Evolutionary conservation across 2,888 invertebrate genomes (phyloP), one percentile per base, ranked within the genome.

Genomic region (Balanococcus diminutus): DNA sequence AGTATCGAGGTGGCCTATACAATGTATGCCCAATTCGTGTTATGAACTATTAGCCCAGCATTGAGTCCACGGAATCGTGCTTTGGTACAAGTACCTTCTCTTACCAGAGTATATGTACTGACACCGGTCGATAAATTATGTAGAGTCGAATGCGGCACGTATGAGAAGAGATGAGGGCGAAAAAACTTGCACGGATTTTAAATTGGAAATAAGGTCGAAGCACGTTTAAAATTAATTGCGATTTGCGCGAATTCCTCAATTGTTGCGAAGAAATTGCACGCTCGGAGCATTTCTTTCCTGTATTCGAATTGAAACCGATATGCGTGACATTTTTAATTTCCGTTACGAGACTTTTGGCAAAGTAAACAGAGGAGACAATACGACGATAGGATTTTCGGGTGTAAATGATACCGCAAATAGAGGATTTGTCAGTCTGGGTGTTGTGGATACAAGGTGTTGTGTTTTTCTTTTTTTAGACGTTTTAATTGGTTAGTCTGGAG

Each of bases 21-120:
- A 67, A 67, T 67, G 61, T 67, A 67, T 67, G 28, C 61, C 61
- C 51, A 51, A 51, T 51, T 67, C 61, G 61, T 67, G 61, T 67
- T 67, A 67, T 28, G 61, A 67, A 67, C 61, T 28, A 67, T 67
- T 28, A 67, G 14, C 61, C 28, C 19, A 51, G 51, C 61, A 67
- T 67, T 19, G 51, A 9, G 25, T 67, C 61, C 61, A 67, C 11
- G 22, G 61, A 67, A 28, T 67, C 61, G 61, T 67, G 61, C 61
- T 14, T 67, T 28, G 28, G 61, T 28, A 51, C n/a, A n/a, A n/a
- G n/a, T 36, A 36, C 36, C 4, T 36, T 36, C 36, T 36, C 8
- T 6, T 36, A 36, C 19, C n/a, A 5, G 0, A 3, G 8, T 19
- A n/a, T 42, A 42, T 42, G 6, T 51, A 25, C 61, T 28, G 61